Percentiles rank a stretch among this genome's conserved stretches.
Evolutionary conservation across 2,888 invertebrate species (phyloP).

Genomic region (Campaea margaritaria): DNA sequence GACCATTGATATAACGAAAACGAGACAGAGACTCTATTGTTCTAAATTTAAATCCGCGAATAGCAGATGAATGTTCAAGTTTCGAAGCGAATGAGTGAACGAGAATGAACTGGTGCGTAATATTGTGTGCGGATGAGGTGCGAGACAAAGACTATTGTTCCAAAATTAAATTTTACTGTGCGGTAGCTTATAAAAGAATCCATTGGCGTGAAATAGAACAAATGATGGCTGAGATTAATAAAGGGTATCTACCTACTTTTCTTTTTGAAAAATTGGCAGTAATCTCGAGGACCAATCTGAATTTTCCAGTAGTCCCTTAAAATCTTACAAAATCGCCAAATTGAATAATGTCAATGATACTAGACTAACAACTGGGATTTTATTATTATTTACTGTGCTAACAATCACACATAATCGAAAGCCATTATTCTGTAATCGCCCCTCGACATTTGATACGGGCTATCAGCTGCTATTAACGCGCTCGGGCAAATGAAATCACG

Average conservation of each 20-base stretch:
- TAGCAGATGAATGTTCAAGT: conserved; percentile 9
- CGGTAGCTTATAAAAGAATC: too few relatives aligned
- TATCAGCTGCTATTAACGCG: conserved; percentile 53
- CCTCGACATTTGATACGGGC: conserved; percentile 50
- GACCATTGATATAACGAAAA: too few relatives aligned
- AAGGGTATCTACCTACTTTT: too few relatives aligned
- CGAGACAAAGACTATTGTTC: conserved; percentile 1
- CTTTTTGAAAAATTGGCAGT: too few relatives aligned
- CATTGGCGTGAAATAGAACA: too few relatives aligned
- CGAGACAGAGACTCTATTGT: conserved; percentile 50
- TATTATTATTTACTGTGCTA: too few relatives aligned
- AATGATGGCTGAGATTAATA: too few relatives aligned
- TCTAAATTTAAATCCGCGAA: conserved; percentile 48
- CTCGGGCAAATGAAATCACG: conserved; percentile 52
- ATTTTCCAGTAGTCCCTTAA: too few relatives aligned
- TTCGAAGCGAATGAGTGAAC: conserved; percentile 11
- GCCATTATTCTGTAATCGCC: conserved; percentile 34
- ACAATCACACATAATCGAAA: conserved; percentile 29
- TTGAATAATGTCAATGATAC: conserved; percentile 9
- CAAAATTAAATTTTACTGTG: neutral
- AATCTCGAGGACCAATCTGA: too few relatives aligned
- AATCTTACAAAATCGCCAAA: conserved; percentile 19
- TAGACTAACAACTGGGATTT: neutral
- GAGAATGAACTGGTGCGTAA: conserved; percentile 20
- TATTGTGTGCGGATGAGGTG: neutral